Percentiles rank a stretch among this genome's conserved stretches.
Evolutionary conservation across 2,113 vertebrate species (phyloP).

Genomic region (Zingel zingel): DNA sequence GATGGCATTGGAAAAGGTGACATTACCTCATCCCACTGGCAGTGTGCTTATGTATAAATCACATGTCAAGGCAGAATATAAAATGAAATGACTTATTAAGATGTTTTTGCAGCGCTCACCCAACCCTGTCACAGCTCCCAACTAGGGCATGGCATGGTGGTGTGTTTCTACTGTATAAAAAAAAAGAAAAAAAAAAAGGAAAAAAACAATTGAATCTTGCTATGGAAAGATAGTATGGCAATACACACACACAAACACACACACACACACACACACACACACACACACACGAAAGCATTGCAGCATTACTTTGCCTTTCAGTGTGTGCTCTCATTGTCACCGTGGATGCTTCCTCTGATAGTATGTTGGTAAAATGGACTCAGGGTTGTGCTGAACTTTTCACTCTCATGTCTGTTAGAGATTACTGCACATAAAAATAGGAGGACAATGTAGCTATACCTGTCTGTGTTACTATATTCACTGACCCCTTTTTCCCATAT

Average conservation of each 20-base stretch:
- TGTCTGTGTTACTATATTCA: background rate
- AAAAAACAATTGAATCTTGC: background rate
- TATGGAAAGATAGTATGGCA: background rate
- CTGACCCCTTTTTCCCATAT: background rate
- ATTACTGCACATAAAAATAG: background rate
- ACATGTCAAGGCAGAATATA: constrained; percentile 35
- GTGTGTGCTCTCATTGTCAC: background rate
- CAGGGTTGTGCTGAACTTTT: constrained; percentile 30
- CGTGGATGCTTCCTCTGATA: constrained; percentile 1
- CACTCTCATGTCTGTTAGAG: constrained; percentile 1
- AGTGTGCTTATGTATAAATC: constrained; percentile 48
- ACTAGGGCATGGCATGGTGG: background rate
- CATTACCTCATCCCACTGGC: constrained; percentile 30
- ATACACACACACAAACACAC: no score
- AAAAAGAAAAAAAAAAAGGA: background rate
- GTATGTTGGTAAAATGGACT: background rate
- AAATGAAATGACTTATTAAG: constrained; percentile 55
- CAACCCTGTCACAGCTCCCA: constrained; percentile 7
- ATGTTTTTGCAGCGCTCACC: constrained; percentile 24
- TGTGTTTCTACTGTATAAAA: background rate
- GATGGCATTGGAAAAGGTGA: constrained; percentile 40
- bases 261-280: background rate
- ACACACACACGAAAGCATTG: background rate
- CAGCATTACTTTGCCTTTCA: constrained; percentile 3
- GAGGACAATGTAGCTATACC: background rate